These are phyloP conservation scores for Gymnarchus niloticus DNA, from an alignment of 2,113 vertebrate species.

Conservation along the genomic window DNA sequence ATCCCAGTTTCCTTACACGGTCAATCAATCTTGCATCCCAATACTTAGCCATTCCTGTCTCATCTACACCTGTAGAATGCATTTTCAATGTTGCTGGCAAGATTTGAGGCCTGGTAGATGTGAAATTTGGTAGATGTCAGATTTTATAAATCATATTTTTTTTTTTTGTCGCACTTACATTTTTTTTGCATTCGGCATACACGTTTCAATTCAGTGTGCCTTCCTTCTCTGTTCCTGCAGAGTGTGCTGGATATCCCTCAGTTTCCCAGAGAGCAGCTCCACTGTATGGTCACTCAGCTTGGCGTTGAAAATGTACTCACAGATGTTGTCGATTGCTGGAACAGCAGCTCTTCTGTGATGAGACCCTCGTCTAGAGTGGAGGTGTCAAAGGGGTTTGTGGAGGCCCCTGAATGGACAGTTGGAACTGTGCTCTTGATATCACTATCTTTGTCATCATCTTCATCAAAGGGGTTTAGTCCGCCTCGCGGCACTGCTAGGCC, in stretches of 20 bases:
- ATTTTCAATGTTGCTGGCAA: too few relatives aligned
- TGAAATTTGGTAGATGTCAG: too few relatives aligned
- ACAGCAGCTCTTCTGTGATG: constrained; percentile 90
- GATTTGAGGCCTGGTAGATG: too few relatives aligned
- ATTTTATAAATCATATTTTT: too few relatives aligned
- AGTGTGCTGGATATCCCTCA: constrained; percentile 78
- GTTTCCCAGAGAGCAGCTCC: constrained; percentile 84
- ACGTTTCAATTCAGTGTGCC: constrained; percentile 49
- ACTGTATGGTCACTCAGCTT: constrained; percentile 84
- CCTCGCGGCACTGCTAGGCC: background rate
- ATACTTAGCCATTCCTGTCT: too few relatives aligned
- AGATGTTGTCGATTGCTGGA: constrained; percentile 97
- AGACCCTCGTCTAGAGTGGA: constrained; percentile 51
- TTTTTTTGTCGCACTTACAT: too few relatives aligned
- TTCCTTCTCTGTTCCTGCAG: constrained; percentile 82
- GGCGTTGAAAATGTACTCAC: constrained; percentile 93
- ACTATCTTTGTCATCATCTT: constrained; percentile 55
- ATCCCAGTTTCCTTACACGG: too few relatives aligned
- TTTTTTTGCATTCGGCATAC: too few relatives aligned
- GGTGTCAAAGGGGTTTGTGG: constrained; percentile 81
- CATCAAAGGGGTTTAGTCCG: constrained; percentile 74
- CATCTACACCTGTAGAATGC: too few relatives aligned
- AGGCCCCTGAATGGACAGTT: constrained; percentile 36
- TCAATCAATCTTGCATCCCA: too few relatives aligned
- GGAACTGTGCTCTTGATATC: constrained; percentile 8